Conservation (phyloP, 2,797 vertebrate genomes). For the Distichodus sexfasciatus region DNA sequence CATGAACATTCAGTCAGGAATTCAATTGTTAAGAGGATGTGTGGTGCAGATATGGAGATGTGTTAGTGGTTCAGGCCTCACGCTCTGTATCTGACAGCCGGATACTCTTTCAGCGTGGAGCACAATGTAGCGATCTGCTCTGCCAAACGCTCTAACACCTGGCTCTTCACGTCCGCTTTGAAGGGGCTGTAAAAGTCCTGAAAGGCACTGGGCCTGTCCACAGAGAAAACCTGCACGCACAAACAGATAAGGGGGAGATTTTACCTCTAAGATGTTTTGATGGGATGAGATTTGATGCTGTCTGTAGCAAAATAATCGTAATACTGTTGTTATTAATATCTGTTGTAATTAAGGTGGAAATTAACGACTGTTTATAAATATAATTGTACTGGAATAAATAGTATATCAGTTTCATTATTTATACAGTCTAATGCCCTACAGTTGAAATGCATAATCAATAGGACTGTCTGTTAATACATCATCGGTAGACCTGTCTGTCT, state of each 20-base stretch:
- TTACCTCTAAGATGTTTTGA: background rate
- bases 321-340: no score
- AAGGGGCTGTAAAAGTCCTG: constrained; percentile 98
- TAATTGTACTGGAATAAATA: no score
- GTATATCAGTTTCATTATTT: no score
- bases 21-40: no score
- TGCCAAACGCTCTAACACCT: constrained; percentile 90
- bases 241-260: background rate
- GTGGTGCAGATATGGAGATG: no score
- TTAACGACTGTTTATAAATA: no score
- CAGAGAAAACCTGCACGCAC: constrained; percentile 61
- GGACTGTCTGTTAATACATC: no score
- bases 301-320: no score
- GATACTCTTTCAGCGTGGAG: constrained; percentile 94
- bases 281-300: no score
- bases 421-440: constrained; percentile 6
- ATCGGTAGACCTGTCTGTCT: background rate
- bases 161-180: constrained; percentile 92
- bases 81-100: constrained; percentile 91
- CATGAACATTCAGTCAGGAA: background rate
- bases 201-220: constrained; percentile 86
- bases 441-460: background rate
- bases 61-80: constrained; percentile 66
- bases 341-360: no score
- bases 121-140: constrained; percentile 95